Evolutionary conservation across 2,113 vertebrate genomes (phyloP).

Genomic region (Megaceryle maxima): DNA sequence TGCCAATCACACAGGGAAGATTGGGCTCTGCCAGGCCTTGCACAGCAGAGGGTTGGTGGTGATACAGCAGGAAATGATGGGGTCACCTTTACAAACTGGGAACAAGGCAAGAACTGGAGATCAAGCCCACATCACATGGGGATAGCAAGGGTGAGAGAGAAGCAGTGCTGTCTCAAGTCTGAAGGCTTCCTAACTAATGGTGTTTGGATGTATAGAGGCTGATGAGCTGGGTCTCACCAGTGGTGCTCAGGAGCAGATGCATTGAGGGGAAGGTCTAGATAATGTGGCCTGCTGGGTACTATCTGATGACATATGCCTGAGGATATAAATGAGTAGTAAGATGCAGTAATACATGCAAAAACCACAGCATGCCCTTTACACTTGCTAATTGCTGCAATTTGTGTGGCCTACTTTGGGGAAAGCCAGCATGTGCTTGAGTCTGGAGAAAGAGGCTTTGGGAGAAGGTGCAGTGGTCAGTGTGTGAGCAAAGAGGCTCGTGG

Average conservation of each 20-base stretch:
- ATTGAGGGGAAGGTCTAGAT: background rate
- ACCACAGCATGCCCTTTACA: constrained; percentile 20
- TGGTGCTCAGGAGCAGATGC: background rate
- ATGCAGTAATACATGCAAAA: background rate
- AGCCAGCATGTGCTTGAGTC: background rate
- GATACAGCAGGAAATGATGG: background rate
- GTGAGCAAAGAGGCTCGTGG: background rate
- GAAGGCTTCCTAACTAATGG: background rate
- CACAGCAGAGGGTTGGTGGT: background rate
- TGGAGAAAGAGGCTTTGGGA: background rate
- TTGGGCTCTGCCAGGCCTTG: background rate
- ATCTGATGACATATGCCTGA: background rate
- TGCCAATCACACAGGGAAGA: background rate
- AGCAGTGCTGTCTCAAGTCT: background rate
- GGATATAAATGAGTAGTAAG: background rate
- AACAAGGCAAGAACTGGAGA: background rate
- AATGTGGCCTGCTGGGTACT: background rate
- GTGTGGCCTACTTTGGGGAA: background rate
- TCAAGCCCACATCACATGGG: background rate
- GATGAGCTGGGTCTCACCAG: background rate
- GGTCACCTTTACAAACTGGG: rapidly evolving
- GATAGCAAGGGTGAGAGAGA: background rate
- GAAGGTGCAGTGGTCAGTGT: background rate
- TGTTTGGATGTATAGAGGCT: background rate
- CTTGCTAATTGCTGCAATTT: constrained; percentile 50